These are phyloP conservation scores for Hephaestus fuliginosus DNA, from an alignment of 2,797 vertebrate species.

Conservation along the genomic window DNA sequence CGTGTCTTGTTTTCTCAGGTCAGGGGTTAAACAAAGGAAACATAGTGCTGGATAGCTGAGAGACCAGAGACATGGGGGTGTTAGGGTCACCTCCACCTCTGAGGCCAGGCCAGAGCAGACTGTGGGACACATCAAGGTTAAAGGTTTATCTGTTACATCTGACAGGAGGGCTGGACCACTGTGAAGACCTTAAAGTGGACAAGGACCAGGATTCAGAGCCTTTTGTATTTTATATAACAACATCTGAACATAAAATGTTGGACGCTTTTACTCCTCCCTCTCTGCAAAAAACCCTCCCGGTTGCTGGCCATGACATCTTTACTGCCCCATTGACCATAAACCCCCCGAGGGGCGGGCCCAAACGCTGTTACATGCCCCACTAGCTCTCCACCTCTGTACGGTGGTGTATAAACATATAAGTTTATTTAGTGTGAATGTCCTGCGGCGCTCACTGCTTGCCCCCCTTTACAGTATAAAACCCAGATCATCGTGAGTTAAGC, in stretches of 20 bases:
- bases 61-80: conserved; percentile 77
- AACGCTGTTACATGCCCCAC: conserved; percentile 83
- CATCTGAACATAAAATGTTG: conserved; percentile 64
- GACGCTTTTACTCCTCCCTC: conserved; percentile 63
- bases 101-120: conserved; percentile 30
- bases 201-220: conserved; percentile 30
- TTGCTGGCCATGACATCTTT: conserved; percentile 79
- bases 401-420: conserved; percentile 82
- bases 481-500: conserved; percentile 8
- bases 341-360: conserved; percentile 63
- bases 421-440: conserved; percentile 87
- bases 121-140: conserved; percentile 82
- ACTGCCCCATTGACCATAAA: conserved; percentile 75
- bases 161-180: conserved; percentile 47
- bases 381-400: conserved; percentile 73
- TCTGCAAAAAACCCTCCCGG: conserved; percentile 39
- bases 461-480: conserved; percentile 47
- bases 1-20: conserved; percentile 92
- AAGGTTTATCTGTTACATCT: conserved; percentile 81
- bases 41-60: conserved; percentile 86
- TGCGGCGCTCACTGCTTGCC: conserved; percentile 54
- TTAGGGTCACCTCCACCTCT: conserved; percentile 50
- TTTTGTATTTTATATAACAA: conserved; percentile 45
- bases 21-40: conserved; percentile 99
- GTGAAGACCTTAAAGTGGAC: conserved; percentile 48